Base-by-base conservation (phyloP, 2,888 invertebrate species). In the Panzeria rudis region DNA sequence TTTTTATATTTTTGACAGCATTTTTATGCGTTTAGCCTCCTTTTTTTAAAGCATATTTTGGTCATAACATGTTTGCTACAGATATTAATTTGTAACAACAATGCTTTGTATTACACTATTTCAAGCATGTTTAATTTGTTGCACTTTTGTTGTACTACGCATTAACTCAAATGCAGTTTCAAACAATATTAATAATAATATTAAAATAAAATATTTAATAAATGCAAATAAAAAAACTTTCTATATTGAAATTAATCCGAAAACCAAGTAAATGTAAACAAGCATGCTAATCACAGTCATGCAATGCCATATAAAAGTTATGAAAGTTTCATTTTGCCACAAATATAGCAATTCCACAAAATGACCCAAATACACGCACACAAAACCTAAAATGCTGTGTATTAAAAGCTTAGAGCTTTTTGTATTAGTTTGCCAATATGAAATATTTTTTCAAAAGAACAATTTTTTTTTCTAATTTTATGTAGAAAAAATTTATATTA, bases 401-500 rank as follows among this genome's bases (percentile, higher is more conserved):
- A n/a, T 54, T 54, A 56, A n/a, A 35, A 59, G 59, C 32, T 77
- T 75, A 66, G 61, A 23, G 59, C 78, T 78, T 66, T 1, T 11
- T 17, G 35, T 50, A 11, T 47, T 35, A 54, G 44, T 76, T 23
- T 56, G n/a, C 38, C 15, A 15, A 29, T 38, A 59, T 59, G 29
- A 73, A 35, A 73, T 35, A 52, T 38, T 62, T 29, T 29, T 52
- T 38, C 9, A n/a, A 50, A 69, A 38, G 38, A 25, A 9, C 4
- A 44, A n/a, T 69, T 50, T 68, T 62, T 79, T 47, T 41, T 73
- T n/a, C 11, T 47, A 11, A 20, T 32, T 23, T 25, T 69, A 50
- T 50, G 35, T 1, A 9, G 23, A 15, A 47, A 72, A 77, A 56
- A 64, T 61, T 64, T 54, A 81, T 78, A 82, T 75, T 71, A 64